Evolutionary conservation across 2,113 vertebrate species (phyloP), one percentile per base, ranked within the genome.

Genomic region (Dicerorhinus sumatrensis): DNA sequence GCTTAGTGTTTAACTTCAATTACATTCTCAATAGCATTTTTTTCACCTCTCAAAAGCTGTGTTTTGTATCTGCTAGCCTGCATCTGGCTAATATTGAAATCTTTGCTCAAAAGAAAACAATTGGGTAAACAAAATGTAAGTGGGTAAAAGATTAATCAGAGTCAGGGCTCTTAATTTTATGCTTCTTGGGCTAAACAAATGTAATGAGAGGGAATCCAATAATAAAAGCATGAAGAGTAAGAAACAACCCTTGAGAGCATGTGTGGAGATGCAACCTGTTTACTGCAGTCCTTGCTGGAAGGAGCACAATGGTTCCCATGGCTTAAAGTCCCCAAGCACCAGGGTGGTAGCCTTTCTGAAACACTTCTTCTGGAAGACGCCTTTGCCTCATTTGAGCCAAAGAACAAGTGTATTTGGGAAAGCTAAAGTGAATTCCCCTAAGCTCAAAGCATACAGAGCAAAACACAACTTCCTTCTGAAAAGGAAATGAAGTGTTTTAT

Each of bases 401-500:
- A 93, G 67, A 97, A 85, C 27, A 42, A 97, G 48, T 56, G 21
- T 96, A 42, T 96, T 54, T 73, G 27, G 27, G 60, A 90, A 96
- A 94, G 60, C 88, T 77, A 21, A 82, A 77, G 62, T 65, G 80
- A 96, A 97, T 97, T 96, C 97, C 96, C 95, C 54, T 75, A 96
- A 98, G 97, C 92, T 92, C 90, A 31, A 81, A 92, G 73, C 80
- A 95, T 65, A 90, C 31, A 94, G 89, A 90, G 48, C 65, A 94
- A 96, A 98, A 82, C 18, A 96, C 62, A 51, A 42, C 96, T 96
- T 98, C 95, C 92, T 97, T 97, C 72, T 73, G 92, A 95, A 96
- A 95, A 98, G 90, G 97, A 98, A 97, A 98, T 96, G 96, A 92
- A 97, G 84, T 97, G 72, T 98, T 98, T 98, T 98, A 88, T 98